These are phyloP conservation scores for Eublepharis macularius DNA, from an alignment of 2,113 vertebrate species.

Conservation along the genomic window DNA sequence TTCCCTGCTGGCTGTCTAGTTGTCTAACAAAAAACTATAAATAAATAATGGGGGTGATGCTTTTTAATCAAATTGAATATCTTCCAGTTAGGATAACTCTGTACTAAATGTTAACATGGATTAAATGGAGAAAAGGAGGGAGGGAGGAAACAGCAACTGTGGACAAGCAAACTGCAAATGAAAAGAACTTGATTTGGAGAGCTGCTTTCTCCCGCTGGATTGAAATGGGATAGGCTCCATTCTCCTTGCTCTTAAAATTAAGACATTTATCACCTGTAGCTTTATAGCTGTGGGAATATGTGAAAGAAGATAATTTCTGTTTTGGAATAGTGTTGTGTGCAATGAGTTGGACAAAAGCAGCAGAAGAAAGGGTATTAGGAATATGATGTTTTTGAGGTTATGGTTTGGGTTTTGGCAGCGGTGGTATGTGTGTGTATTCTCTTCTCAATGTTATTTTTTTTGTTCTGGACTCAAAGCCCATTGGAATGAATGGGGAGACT, in stretches of 20 bases:
- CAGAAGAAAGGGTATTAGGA: constrained; percentile 45
- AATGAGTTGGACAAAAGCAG: constrained; percentile 48
- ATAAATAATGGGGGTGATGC: constrained; percentile 67
- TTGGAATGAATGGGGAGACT: background rate
- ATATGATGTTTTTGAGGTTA: constrained; percentile 52
- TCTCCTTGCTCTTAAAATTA: constrained; percentile 44
- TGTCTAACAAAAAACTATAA: constrained; percentile 70
- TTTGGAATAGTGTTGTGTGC: constrained; percentile 42
- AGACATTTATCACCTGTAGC: constrained; percentile 50
- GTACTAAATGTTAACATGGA: constrained; percentile 57
- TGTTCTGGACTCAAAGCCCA: background rate
- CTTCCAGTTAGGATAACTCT: constrained; percentile 51
- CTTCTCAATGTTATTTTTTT: too few relatives aligned
- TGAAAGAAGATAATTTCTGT: constrained; percentile 36
- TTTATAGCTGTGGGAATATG: constrained; percentile 38
- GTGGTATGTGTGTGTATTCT: too few relatives aligned
- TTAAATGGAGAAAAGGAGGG: constrained; percentile 34
- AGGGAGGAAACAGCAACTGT: constrained; percentile 4
- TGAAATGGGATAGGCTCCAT: constrained; percentile 31
- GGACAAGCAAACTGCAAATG: constrained; percentile 51
- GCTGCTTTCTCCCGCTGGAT: constrained; percentile 41
- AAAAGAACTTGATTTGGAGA: constrained; percentile 44
- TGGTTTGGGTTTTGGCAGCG: too few relatives aligned
- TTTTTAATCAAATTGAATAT: constrained; percentile 64
- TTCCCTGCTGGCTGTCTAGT: constrained; percentile 62